Percentiles rank a stretch among this genome's conserved stretches.
phyloP scores from a whole-genome alignment of 1,140 invertebrate genomes.

The Macrobrachium rosenbergii region DNA sequence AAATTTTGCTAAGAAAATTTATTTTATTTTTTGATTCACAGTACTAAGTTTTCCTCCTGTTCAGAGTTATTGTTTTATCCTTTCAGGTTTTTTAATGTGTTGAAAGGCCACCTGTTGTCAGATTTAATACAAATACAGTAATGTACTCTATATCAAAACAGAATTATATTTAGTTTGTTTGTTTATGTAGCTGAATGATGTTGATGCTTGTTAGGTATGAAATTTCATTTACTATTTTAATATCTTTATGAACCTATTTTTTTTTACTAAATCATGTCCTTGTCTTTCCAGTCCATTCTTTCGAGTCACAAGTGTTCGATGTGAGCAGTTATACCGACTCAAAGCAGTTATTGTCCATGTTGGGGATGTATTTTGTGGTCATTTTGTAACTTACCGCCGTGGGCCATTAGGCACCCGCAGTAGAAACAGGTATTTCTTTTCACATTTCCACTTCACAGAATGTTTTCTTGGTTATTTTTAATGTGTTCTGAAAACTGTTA shows the following conservation, averaged over 20 bases:
- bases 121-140: no score
- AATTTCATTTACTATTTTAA: not conserved
- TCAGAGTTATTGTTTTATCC: no score
- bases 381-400: conserved; percentile 92
- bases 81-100: no score
- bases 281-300: conserved; percentile 19
- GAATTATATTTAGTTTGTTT: not conserved
- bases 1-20: no score
- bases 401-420: conserved; percentile 71
- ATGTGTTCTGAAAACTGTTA: not conserved
- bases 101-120: no score
- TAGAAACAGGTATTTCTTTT: conserved; percentile 34
- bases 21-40: no score
- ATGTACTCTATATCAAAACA: no score
- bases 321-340: conserved; percentile 77
- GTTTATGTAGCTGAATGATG: no score
- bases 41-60: no score
- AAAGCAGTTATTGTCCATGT: conserved; percentile 90
- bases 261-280: not conserved
- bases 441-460: no score
- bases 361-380: conserved; percentile 87
- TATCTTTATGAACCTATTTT: not conserved
- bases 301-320: conserved; percentile 24
- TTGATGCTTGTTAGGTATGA: not conserved
- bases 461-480: not conserved